phyloP scores from a whole-genome alignment of 2,113 vertebrate genomes.

The Amphiprion ocellaris region DNA sequence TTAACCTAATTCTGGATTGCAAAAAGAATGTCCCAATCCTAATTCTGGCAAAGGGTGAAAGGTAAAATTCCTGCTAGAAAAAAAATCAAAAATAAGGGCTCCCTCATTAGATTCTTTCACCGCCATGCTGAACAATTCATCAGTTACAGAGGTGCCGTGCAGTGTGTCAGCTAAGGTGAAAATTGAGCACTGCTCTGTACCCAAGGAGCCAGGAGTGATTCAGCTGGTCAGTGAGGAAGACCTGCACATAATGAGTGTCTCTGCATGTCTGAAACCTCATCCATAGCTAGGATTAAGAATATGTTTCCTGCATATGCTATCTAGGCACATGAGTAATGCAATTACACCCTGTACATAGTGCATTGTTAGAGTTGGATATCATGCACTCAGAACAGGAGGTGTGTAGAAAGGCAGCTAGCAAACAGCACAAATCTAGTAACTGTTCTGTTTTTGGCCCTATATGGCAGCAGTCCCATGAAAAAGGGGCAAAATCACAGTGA shows the following conservation, averaged over 20 bases:
- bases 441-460: not conserved
- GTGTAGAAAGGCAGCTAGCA: not conserved
- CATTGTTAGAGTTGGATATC: too few relatives aligned
- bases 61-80: not conserved
- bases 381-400: not conserved
- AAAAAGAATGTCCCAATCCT: not conserved
- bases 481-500: not conserved
- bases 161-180: constrained; percentile 45
- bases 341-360: not conserved
- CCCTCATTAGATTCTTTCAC: constrained; percentile 27
- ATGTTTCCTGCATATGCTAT: constrained; percentile 10
- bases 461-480: not conserved
- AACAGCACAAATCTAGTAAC: not conserved
- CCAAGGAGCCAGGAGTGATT: constrained; percentile 34
- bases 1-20: constrained; percentile 1
- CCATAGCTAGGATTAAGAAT: constrained; percentile 19
- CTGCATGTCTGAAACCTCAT: constrained; percentile 35
- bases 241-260: constrained; percentile 40
- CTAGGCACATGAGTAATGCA: constrained; percentile 9
- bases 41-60: constrained; percentile 17
- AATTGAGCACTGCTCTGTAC: constrained; percentile 21
- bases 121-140: constrained; percentile 29
- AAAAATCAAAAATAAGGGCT: not conserved
- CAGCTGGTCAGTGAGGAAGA: constrained; percentile 42
- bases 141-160: constrained; percentile 35